Evolutionary conservation across 2,113 vertebrate genomes (phyloP), one percentile per base, ranked within the genome.

Genomic region (Sinosuthora webbiana): DNA sequence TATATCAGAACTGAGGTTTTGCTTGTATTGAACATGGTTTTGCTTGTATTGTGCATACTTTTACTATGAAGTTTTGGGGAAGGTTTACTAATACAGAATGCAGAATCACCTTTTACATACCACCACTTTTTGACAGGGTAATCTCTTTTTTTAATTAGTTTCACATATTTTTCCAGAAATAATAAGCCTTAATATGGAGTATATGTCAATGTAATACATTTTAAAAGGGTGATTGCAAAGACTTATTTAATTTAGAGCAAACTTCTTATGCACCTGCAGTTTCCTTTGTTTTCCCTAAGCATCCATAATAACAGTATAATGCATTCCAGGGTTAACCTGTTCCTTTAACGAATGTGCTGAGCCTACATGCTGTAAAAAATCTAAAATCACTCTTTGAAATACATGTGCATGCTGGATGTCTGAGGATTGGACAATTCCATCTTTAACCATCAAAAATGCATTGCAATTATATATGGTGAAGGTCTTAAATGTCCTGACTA

Each of bases 201-300:
- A 35, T 70, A 86, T 53, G 25, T 62, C 14, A 21, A 11, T 67
- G 57, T 37, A 68, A 55, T 69, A 60, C 13, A 50, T 87, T 76
- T 90, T 57, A 11, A 77, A 69, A 78, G 23, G 21, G 33, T 63
- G 35, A 49, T 73, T 89, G 39, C 33, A 57, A 53, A 75, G 27
- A 41, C 4, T 64, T 73, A 65, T 33, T 95, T 96, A 89, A 93
- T 90, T 35, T 81, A 44, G 45, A 87, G 28, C 31, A 88, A 69
- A 50, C 25, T 79, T 76, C 42, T 80, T 77, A 7, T 31, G 10
- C 41, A 84, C n/a, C 62, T 79, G 57, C 22, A 50, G 42, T 73
- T 94, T 93, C 39, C 47, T 91, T 86, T 86, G 28, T 86, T 94
- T 96, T 83, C 50, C 21, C 44, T 79, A 49, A 49, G 44, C 64